Evolutionary conservation across 2,113 vertebrate species (phyloP).

Genomic region (Hippocampus barbouri): DNA sequence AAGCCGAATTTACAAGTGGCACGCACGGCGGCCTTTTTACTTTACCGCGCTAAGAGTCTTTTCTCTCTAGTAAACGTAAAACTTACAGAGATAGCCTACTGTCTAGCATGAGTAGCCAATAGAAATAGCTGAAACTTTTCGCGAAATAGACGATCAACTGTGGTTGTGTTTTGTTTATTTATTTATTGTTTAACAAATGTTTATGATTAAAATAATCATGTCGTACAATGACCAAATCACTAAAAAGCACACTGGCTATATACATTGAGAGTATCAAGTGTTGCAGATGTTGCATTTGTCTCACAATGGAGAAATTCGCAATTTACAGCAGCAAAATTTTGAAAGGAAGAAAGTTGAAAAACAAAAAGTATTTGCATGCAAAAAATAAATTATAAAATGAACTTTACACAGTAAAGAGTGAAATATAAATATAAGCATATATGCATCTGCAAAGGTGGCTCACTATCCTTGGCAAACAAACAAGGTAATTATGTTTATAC

Average conservation of each 20-base stretch:
- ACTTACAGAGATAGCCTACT: slow-evolving; percentile 33
- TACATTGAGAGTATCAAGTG: too few relatives aligned
- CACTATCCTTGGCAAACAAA: not conserved
- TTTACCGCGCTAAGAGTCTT: slow-evolving; percentile 42
- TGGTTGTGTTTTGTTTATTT: too few relatives aligned
- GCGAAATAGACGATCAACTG: not conserved
- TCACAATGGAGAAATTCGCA: too few relatives aligned
- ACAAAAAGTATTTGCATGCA: too few relatives aligned
- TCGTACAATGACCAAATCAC: not conserved
- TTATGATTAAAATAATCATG: not conserved
- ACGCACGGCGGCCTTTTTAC: slow-evolving; percentile 54
- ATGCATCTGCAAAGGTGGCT: not conserved
- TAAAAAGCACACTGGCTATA: not conserved
- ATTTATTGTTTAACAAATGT: not conserved
- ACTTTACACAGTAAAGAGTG: too few relatives aligned
- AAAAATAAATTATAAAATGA: too few relatives aligned
- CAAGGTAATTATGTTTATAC: not conserved
- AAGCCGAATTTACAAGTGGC: slow-evolving; percentile 49
- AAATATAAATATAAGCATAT: too few relatives aligned
- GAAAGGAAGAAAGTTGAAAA: too few relatives aligned
- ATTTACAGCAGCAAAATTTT: too few relatives aligned
- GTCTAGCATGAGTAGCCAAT: slow-evolving; percentile 12
- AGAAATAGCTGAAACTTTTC: not conserved
- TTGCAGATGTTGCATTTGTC: too few relatives aligned
- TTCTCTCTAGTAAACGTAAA: slow-evolving; percentile 43